Conservation (phyloP, 2,113 vertebrate species). For the Lagenorhynchus albirostris region DNA sequence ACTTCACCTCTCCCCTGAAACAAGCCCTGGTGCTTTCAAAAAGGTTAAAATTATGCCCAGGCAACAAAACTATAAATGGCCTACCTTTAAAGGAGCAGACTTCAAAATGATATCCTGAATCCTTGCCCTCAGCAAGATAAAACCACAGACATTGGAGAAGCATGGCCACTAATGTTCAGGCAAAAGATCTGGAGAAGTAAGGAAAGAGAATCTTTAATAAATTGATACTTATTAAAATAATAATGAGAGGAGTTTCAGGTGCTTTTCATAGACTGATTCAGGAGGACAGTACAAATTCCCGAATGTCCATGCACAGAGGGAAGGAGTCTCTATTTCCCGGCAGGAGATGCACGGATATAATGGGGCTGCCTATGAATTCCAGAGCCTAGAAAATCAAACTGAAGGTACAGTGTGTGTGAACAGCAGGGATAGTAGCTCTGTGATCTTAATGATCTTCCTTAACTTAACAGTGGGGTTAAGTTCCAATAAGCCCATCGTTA, state of each 20-base stretch:
- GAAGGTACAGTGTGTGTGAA: neutral
- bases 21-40: slow-evolving; percentile 33
- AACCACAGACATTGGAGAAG: neutral
- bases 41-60: slow-evolving; percentile 61
- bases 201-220: neutral
- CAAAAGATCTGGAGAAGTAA: neutral
- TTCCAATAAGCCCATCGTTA: neutral
- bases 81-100: slow-evolving; percentile 20
- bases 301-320: neutral
- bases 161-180: neutral
- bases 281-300: neutral
- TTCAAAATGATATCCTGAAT: neutral
- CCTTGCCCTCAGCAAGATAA: neutral
- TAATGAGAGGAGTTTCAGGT: neutral
- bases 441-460: neutral
- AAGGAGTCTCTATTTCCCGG: neutral
- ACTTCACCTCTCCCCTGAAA: slow-evolving; percentile 51
- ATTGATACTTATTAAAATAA: neutral
- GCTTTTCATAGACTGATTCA: neutral
- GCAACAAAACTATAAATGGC: slow-evolving; percentile 58
- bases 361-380: neutral
- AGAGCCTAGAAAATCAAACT: neutral
- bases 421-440: neutral
- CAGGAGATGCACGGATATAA: neutral
- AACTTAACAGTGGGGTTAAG: neutral